These are phyloP conservation scores for Chiridota heheva DNA, from an alignment of 35 echinoderm and acorn worm species.

Conservation along the genomic window DNA sequence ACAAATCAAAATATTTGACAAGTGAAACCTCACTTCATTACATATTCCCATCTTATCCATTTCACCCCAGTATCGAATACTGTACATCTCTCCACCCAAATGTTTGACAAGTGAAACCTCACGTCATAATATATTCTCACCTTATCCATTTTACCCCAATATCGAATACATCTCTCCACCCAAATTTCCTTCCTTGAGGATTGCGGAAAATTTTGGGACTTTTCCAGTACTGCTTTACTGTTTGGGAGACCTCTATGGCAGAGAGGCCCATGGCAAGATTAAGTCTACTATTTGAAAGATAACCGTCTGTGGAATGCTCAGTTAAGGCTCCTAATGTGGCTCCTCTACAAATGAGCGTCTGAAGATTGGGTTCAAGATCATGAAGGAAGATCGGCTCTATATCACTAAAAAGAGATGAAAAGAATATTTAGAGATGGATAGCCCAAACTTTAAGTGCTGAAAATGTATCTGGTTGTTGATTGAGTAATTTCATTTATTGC, in stretches of 20 bases:
- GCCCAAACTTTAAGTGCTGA: too few species aligned
- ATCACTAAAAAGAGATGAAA: slow-evolving; percentile 54
- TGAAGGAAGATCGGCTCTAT: slow-evolving; percentile 66
- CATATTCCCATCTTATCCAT: too few species aligned
- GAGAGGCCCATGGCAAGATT: slow-evolving; percentile 84
- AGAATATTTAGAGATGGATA: neutral
- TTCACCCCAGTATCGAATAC: too few species aligned
- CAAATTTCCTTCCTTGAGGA: slow-evolving; percentile 66
- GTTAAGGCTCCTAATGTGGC: slow-evolving; percentile 44
- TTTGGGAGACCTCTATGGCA: slow-evolving; percentile 71
- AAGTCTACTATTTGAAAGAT: slow-evolving; percentile 60
- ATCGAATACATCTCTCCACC: slow-evolving; percentile 82
- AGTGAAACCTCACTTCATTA: too few species aligned
- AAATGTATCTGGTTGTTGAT: too few species aligned
- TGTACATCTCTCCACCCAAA: too few species aligned
- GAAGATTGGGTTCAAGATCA: slow-evolving; percentile 55
- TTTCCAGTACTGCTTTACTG: slow-evolving; percentile 68
- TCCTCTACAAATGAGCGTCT: slow-evolving; percentile 64
- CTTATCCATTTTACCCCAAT: slow-evolving; percentile 88
- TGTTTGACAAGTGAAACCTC: too few species aligned
- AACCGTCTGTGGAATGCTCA: slow-evolving; percentile 83
- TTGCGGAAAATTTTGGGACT: slow-evolving; percentile 40
- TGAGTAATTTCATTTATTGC: too few species aligned
- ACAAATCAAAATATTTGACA: too few species aligned
- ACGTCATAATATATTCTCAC: too few species aligned